Evolutionary conservation across 2,113 vertebrate genomes (phyloP), one percentile per base, ranked within the genome.

Genomic region (Noturus placidus): DNA sequence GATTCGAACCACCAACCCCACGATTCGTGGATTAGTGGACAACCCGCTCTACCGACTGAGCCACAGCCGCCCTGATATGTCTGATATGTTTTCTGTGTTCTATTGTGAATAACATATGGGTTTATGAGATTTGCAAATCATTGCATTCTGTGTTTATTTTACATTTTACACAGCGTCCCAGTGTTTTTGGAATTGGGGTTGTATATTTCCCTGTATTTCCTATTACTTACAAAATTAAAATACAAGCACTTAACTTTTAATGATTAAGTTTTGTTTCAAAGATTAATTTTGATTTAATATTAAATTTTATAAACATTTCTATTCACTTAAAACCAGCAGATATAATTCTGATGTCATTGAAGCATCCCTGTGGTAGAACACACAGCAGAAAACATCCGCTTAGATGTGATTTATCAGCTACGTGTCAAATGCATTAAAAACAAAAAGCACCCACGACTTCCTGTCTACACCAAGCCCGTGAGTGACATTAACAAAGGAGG

Each of bases 401-500:
- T 80, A 67, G 85, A 57, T 87, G 70, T 86, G 57, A 86, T 86
- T 69, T 76, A 83, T 82, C 88, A 86, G 79, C n/a, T 85, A 69
- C 35, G 52, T 85, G 61, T 80, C 35, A 87, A 70, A 33, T 27
- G 63, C n/a, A 65, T 78, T 84, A 84, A 79, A 84, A 84, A 33
- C 30, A 88, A 42, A 30, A 81, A 30, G 30, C 56, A 56, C 17
- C 56, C 72, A 61, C 35, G 42, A 63, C 38, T 74, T 83, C 59
- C 81, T 63, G 72, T 84, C 72, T 50, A 52, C 25, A 67, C 70
- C 38, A 79, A 77, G 46, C 78, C 85, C 6, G 56, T 82, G 76
- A 91, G 90, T 90, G 79, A 82, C 54, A 83, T 88, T 88, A 77
- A 88, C 81, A 87, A 88, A 82, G 78, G 72, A 90, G 87, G 72